Evolutionary conservation across 2,113 vertebrate species (phyloP).

Genomic region (Halichoerus grypus): DNA sequence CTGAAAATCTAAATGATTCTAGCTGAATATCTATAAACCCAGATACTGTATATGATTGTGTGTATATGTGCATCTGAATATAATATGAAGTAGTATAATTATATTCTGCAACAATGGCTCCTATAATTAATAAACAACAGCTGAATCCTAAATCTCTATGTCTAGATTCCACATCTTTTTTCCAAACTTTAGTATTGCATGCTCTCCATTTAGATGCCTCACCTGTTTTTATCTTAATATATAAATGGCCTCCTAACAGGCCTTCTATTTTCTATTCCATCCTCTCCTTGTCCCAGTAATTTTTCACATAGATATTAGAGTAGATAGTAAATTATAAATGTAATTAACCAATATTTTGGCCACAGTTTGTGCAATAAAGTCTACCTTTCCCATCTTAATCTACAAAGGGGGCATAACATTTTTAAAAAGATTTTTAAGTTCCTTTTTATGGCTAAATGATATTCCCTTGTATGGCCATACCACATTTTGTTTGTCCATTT

Average conservation of each 20-base stretch:
- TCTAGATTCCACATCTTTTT: not conserved
- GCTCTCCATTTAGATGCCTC: not conserved
- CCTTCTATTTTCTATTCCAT: not conserved
- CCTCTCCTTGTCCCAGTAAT: not conserved
- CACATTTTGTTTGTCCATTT: not conserved
- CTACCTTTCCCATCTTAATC: not conserved
- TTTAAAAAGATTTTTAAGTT: not conserved
- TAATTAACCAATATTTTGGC: not conserved
- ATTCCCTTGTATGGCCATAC: not conserved
- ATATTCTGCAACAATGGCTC: not conserved
- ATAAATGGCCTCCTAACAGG: not conserved
- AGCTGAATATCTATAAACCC: not conserved
- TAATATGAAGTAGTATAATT: not conserved
- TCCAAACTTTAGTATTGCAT: not conserved
- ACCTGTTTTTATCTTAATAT: not conserved
- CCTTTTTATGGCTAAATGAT: not conserved
- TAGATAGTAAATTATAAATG: not conserved
- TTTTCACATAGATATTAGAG: not conserved
- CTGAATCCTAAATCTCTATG: not conserved
- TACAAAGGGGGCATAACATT: not conserved
- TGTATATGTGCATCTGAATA: not conserved
- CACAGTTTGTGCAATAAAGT: not conserved
- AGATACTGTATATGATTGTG: not conserved
- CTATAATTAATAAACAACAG: not conserved
- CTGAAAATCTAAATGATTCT: conserved; percentile 39